Percentiles rank a stretch among this genome's conserved stretches.
Conservation (phyloP, 2,888 invertebrate genomes). For the Exephanes ischioxanthus region DNA sequence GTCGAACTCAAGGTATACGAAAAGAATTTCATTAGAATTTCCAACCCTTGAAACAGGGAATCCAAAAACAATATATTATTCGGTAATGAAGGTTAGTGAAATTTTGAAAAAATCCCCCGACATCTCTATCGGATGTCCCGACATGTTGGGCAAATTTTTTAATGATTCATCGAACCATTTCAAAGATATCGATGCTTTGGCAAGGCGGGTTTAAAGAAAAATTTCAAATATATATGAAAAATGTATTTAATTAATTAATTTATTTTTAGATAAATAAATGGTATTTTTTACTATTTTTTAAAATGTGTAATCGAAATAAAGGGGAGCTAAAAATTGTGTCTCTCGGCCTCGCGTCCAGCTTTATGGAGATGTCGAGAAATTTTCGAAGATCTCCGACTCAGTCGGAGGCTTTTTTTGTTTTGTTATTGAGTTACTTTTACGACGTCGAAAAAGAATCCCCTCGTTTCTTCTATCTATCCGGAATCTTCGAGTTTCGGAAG, state of each 20-base stretch:
- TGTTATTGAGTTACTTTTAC: conserved; percentile 34
- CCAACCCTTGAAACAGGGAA: background rate
- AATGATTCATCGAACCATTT: too few species aligned
- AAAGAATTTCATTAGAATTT: background rate
- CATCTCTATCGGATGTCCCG: too few species aligned
- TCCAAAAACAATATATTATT: too few species aligned
- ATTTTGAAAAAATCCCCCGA: too few species aligned
- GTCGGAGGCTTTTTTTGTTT: conserved; percentile 29
- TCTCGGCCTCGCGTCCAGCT: background rate
- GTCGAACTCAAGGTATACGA: background rate
- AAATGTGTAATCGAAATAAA: background rate
- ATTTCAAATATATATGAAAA: too few species aligned
- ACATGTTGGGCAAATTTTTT: too few species aligned
- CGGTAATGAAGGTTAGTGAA: too few species aligned
- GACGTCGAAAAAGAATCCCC: conserved; percentile 17
- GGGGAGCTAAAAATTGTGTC: background rate
- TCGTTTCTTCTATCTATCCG: conserved; percentile 9
- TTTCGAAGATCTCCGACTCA: background rate
- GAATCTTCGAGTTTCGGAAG: conserved; percentile 17
- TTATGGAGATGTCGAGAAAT: background rate
- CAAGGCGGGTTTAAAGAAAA: too few species aligned
- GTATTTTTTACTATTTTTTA: too few species aligned
- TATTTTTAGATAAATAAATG: too few species aligned
- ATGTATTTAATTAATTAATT: too few species aligned
- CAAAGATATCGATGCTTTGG: too few species aligned